Percentiles rank a stretch among this genome's conserved stretches.
phyloP scores from a whole-genome alignment of 1,140 invertebrate genomes.

The Samia ricini region DNA sequence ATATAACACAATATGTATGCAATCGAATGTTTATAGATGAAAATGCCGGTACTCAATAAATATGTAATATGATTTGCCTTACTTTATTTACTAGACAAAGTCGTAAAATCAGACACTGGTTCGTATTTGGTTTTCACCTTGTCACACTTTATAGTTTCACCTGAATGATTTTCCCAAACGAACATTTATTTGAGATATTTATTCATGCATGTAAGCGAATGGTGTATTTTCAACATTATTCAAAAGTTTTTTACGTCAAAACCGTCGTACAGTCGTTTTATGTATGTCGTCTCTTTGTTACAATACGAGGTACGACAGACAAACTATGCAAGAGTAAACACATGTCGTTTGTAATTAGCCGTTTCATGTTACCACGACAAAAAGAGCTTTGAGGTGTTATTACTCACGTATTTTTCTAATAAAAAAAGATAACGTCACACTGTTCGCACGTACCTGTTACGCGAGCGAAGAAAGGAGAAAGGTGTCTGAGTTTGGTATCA shows the following conservation, averaged over 20 bases:
- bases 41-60: not conserved
- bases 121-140: not conserved
- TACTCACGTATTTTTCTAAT: not conserved
- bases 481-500: not conserved
- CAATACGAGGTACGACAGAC: conserved; percentile 22
- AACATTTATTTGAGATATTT: not conserved
- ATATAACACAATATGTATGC: too few relatives aligned
- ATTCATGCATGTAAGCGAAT: not conserved
- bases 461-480: not conserved
- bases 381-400: conserved; percentile 2
- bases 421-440: not conserved
- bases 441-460: not conserved
- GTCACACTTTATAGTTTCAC: too few relatives aligned
- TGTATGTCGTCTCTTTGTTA: conserved; percentile 17
- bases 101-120: not conserved
- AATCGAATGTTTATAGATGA: not conserved
- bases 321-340: conserved; percentile 29
- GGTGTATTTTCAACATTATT: not conserved
- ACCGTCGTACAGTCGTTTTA: not conserved
- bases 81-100: not conserved
- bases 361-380: conserved; percentile 26
- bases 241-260: conserved; percentile 6
- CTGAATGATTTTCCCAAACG: not conserved
- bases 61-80: not conserved
- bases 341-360: conserved; percentile 35